Conservation (phyloP, 2,888 invertebrate species). For the Poecilobothrus nobilitatus region DNA sequence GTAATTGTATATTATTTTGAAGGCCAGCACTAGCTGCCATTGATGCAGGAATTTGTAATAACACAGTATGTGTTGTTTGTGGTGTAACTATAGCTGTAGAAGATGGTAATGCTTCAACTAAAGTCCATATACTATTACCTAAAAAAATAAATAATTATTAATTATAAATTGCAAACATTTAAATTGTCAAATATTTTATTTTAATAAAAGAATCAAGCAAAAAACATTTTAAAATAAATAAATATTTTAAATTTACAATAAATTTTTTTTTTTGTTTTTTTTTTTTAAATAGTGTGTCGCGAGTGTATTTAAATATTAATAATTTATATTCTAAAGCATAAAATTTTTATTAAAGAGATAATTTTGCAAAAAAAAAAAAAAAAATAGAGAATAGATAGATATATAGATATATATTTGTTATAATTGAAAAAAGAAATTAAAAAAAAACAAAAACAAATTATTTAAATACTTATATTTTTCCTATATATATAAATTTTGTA, state of each 20-base stretch:
- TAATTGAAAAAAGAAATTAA: too few relatives aligned
- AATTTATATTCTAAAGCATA: neutral
- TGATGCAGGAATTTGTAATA: slow-evolving; percentile 20
- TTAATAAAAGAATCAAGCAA: neutral
- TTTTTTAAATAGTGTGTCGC: too few relatives aligned
- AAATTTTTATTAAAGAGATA: neutral
- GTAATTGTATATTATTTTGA: slow-evolving; percentile 11
- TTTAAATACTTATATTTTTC: too few relatives aligned
- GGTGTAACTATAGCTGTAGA: slow-evolving; percentile 20
- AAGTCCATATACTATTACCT: slow-evolving; percentile 8
- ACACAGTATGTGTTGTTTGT: slow-evolving; percentile 14
- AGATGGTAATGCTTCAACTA: slow-evolving; percentile 25
- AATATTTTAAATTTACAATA: too few relatives aligned
- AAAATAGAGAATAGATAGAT: too few relatives aligned
- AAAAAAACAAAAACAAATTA: neutral
- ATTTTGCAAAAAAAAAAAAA: neutral
- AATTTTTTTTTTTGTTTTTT: too few relatives aligned
- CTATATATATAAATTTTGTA: too few relatives aligned
- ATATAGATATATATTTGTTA: too few relatives aligned
- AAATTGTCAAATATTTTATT: too few relatives aligned
- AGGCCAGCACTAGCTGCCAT: slow-evolving; percentile 12
- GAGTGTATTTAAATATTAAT: neutral
- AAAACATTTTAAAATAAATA: too few relatives aligned
- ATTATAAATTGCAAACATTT: neutral
- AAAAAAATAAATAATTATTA: neutral